A percentile compares a stretch with the other conserved stretches of the same genome.
Evolutionary conservation across 1,140 invertebrate species (phyloP).

Genomic region (Gonatopus flavifemur): DNA sequence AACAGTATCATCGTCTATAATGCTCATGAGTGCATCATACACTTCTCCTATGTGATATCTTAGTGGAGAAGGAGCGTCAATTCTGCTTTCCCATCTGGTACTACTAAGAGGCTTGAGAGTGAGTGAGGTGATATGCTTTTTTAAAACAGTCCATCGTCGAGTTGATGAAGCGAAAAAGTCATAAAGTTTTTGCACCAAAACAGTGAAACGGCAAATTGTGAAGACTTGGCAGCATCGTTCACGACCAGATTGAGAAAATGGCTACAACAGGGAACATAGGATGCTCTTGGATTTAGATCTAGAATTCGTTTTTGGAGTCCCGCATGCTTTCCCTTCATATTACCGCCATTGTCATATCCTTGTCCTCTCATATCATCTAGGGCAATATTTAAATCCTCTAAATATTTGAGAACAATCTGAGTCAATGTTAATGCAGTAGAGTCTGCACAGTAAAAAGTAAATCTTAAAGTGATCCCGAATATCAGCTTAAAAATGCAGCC

Average conservation of each 20-base stretch:
- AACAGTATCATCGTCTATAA: neutral
- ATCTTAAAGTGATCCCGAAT: no score
- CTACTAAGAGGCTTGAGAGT: slow-evolving; percentile 9
- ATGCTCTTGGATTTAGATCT: slow-evolving; percentile 10
- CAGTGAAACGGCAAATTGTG: neutral
- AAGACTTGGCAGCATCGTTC: neutral
- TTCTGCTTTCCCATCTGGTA: slow-evolving; percentile 16
- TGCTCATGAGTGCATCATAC: slow-evolving; percentile 8
- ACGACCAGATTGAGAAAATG: slow-evolving; percentile 12
- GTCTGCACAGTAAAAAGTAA: no score
- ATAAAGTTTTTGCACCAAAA: neutral
- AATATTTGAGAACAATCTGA: neutral
- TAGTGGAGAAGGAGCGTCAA: slow-evolving; percentile 8
- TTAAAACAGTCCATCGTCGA: neutral
- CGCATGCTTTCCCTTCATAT: slow-evolving; percentile 33
- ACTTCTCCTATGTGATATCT: slow-evolving; percentile 9
- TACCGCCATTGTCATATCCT: slow-evolving; percentile 39
- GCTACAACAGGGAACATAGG: slow-evolving; percentile 3
- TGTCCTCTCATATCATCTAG: slow-evolving; percentile 24
- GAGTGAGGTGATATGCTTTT: neutral
- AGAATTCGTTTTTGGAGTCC: slow-evolving; percentile 26
- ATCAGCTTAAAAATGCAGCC: no score
- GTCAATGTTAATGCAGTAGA: neutral
- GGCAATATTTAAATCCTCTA: neutral
- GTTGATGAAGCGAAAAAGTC: no score